phyloP scores from a whole-genome alignment of 2,113 vertebrate genomes.

The Myrmecobius fasciatus region DNA sequence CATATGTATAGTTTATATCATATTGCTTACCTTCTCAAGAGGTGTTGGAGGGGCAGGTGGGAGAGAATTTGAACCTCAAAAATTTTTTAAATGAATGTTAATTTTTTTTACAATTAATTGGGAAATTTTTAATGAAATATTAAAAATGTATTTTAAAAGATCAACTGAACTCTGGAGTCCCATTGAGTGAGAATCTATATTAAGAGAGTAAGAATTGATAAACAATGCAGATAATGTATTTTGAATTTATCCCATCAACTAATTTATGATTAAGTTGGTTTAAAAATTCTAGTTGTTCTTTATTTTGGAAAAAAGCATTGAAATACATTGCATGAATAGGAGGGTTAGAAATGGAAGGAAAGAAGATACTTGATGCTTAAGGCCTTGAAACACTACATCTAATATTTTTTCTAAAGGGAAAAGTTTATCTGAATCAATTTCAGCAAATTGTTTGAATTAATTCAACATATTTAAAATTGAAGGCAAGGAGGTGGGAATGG shows the following conservation, averaged over 20 bases:
- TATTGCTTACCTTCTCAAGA: not conserved
- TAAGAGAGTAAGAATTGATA: not conserved
- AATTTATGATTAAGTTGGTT: not conserved
- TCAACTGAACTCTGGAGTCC: not conserved
- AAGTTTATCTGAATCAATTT: not conserved
- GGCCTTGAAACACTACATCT: not conserved
- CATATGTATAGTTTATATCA: too few relatives aligned
- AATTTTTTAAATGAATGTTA: not conserved
- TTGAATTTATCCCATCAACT: not conserved
- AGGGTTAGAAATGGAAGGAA: not conserved
- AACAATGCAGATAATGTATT: not conserved
- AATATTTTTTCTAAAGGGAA: not conserved
- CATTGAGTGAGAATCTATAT: not conserved
- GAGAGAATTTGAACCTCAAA: not conserved
- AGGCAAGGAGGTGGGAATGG: not conserved
- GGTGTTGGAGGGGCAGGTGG: not conserved
- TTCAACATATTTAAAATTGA: not conserved
- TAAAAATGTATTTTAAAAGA: not conserved
- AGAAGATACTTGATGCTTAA: not conserved
- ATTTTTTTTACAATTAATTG: not conserved
- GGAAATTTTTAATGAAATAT: not conserved
- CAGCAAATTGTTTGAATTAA: not conserved
- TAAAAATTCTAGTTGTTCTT: not conserved
- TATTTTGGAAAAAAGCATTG: not conserved
- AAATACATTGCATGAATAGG: not conserved